Conservation (phyloP, 92 coral and sea anemone genomes). For the Epizoanthus rinbou region DNA sequence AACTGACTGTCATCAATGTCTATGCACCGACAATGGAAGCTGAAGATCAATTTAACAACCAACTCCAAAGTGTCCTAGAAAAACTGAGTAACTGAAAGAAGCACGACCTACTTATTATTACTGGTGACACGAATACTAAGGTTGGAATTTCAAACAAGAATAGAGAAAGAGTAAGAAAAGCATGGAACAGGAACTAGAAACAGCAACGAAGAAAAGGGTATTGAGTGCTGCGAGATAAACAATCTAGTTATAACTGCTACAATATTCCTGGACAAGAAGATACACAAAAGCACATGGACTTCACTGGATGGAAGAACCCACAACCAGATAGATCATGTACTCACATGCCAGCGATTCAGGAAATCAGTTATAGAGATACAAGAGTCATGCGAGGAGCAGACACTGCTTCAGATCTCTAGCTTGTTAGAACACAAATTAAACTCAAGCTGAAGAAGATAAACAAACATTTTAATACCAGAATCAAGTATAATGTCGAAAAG, state of each 20-base stretch:
- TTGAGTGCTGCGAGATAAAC: constrained; percentile 9
- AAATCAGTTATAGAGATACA: background rate
- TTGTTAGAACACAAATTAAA: background rate
- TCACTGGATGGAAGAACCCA: background rate
- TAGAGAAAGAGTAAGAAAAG: background rate
- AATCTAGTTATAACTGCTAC: constrained; percentile 22
- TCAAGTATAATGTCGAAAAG: no score
- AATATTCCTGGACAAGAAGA: constrained; percentile 1
- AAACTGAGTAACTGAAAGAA: background rate
- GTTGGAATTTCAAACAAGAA: constrained; percentile 1
- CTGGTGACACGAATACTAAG: background rate
- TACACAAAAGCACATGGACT: background rate
- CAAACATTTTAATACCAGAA: background rate
- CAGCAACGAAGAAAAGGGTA: background rate
- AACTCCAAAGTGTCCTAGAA: constrained; percentile 6
- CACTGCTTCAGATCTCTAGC: background rate
- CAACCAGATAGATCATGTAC: constrained; percentile 12
- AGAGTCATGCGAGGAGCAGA: constrained; percentile 14
- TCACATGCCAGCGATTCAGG: constrained; percentile 4
- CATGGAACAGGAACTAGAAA: background rate
- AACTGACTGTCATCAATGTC: background rate
- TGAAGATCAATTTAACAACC: constrained; percentile 14
- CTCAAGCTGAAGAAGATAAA: constrained; percentile 11
- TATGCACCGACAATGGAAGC: constrained; percentile 14
- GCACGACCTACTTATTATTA: background rate